These are phyloP conservation scores for Columba livia DNA, from an alignment of 2,113 vertebrate species.

Conservation along the genomic window DNA sequence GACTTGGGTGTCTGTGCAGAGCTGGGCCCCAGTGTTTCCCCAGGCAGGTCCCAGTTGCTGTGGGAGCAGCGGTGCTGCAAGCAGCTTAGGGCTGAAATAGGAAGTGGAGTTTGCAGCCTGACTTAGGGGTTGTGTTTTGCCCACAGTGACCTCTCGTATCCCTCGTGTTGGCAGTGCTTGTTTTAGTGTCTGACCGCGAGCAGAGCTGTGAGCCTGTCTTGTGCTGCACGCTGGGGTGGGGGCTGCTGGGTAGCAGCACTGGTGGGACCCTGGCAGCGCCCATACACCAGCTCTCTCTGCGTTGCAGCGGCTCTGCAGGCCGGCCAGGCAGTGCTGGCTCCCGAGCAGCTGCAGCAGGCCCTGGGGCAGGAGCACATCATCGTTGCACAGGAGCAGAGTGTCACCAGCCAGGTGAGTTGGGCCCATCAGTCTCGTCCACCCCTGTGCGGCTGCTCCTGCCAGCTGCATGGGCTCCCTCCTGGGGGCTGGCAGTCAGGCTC, in stretches of 20 bases:
- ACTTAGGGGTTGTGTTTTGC: neutral
- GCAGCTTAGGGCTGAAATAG: neutral
- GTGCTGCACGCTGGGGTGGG: fast-evolving
- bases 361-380: conserved; percentile 93
- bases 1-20: neutral
- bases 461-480: fast-evolving
- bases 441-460: neutral
- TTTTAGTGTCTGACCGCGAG: neutral
- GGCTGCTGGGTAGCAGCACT: neutral
- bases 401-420: conserved; percentile 83
- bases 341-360: conserved; percentile 85
- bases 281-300: fast-evolving
- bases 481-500: too few relatives aligned
- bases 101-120: neutral
- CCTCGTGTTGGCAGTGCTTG: neutral
- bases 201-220: neutral
- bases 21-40: fast-evolving
- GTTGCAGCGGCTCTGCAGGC: conserved; percentile 82
- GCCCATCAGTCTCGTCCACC: neutral
- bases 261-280: neutral
- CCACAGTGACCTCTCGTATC: neutral
- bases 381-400: conserved; percentile 87
- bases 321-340: conserved; percentile 81
- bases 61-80: neutral
- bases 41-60: fast-evolving